These are phyloP conservation scores for Phoxinus phoxinus DNA, from an alignment of 2,113 vertebrate genomes.

Conservation along the genomic window DNA sequence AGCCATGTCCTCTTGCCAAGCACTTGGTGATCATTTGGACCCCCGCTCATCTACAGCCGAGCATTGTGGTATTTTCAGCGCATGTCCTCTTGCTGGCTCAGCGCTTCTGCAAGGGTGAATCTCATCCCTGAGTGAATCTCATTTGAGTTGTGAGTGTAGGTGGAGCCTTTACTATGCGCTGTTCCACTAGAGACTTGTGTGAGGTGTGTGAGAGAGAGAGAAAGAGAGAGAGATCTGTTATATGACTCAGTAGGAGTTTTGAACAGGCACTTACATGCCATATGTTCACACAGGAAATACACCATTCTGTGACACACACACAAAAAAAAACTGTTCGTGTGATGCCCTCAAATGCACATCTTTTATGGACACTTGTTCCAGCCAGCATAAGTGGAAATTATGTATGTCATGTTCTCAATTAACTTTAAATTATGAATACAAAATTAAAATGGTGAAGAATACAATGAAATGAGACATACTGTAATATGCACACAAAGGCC, in stretches of 20 bases:
- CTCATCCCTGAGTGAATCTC: slow-evolving; percentile 19
- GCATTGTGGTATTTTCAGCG: slow-evolving; percentile 12
- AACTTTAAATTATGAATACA: neutral
- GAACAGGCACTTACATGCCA: slow-evolving; percentile 37
- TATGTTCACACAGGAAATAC: slow-evolving; percentile 30
- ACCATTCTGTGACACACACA: neutral
- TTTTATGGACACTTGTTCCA: neutral
- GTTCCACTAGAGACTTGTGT: slow-evolving; percentile 1
- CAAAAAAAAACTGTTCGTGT: neutral
- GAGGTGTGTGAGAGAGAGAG: neutral
- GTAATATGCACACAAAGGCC: neutral
- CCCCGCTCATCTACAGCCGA: neutral
- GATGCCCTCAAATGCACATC: neutral
- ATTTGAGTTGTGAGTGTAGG: slow-evolving; percentile 36
- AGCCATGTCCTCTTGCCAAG: too few species aligned
- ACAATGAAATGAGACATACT: neutral
- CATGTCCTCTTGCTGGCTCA: slow-evolving; percentile 6
- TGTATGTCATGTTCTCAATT: neutral
- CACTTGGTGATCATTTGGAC: neutral
- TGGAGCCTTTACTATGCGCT: slow-evolving; percentile 16
- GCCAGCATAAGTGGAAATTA: neutral
- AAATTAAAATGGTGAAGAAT: neutral
- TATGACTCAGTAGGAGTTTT: slow-evolving; percentile 27
- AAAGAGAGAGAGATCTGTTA: slow-evolving; percentile 8
- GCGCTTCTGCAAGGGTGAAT: slow-evolving; percentile 1